Percentiles rank a stretch among this genome's conserved stretches.
Evolutionary conservation across 2,113 vertebrate genomes (phyloP).

Genomic region (Lagopus muta): DNA sequence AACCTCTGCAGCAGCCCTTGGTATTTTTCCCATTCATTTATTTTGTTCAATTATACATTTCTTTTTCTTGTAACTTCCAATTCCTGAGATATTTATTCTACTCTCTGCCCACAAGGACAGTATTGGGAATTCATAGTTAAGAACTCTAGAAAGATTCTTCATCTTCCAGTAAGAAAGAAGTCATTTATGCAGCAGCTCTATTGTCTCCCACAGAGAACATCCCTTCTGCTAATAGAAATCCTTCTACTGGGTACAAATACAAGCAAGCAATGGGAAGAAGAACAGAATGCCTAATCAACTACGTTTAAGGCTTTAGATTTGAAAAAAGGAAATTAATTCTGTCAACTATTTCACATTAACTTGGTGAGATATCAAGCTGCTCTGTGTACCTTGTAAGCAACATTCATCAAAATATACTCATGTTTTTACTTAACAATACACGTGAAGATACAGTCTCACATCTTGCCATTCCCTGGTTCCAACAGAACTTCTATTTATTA

Average conservation of each 20-base stretch:
- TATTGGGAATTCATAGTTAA: neutral
- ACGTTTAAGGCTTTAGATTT: neutral
- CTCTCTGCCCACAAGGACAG: neutral
- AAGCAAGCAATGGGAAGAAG: neutral
- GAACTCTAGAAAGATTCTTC: constrained; percentile 4
- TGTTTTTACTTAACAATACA: neutral
- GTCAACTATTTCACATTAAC: neutral
- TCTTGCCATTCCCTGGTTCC: neutral
- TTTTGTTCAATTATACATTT: neutral
- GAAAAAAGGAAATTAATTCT: neutral
- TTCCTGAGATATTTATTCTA: neutral
- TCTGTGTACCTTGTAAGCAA: neutral
- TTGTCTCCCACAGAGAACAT: neutral
- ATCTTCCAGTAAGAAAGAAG: neutral
- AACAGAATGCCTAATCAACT: neutral
- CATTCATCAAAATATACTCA: neutral
- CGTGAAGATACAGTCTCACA: neutral
- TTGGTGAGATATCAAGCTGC: neutral
- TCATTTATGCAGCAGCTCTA: neutral
- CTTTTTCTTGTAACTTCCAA: neutral
- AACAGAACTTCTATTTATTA: neutral
- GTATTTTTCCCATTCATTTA: neutral
- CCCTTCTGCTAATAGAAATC: neutral
- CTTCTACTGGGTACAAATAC: neutral
- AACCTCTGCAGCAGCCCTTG: neutral